phyloP scores from a whole-genome alignment of 2,888 invertebrate species.

The Apamea anceps region DNA sequence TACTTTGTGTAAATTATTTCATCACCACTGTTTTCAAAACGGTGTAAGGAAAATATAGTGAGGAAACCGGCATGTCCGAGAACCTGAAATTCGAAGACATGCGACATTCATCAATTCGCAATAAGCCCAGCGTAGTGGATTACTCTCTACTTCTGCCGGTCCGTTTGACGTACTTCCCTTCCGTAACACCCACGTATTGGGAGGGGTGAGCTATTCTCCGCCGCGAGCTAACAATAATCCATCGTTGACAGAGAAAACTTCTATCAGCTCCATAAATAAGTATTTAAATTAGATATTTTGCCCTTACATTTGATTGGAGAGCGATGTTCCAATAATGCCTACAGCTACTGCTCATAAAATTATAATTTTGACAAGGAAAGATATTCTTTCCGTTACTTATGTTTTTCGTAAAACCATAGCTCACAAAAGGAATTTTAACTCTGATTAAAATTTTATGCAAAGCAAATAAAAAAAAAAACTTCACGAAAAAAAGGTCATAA shows the following conservation, averaged over 20 bases:
- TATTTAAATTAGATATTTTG: slow-evolving; percentile 5
- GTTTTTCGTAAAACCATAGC: slow-evolving; percentile 28
- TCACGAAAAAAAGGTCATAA: slow-evolving; percentile 36
- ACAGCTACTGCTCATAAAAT: slow-evolving; percentile 15
- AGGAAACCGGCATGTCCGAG: no score
- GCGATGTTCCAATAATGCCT: slow-evolving; percentile 31
- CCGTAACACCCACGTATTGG: not conserved
- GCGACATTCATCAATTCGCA: no score
- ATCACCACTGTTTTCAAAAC: no score
- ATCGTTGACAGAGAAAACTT: not conserved
- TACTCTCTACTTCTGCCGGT: not conserved
- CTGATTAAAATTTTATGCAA: slow-evolving; percentile 43
- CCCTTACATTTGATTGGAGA: not conserved
- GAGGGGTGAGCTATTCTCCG: not conserved
- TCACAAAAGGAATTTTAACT: slow-evolving; percentile 32
- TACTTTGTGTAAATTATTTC: no score
- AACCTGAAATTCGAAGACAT: no score
- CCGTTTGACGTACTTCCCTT: not conserved
- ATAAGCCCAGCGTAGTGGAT: no score
- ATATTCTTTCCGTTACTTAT: not conserved
- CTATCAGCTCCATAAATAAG: not conserved
- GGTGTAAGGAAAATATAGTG: no score
- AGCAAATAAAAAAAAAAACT: slow-evolving; percentile 29
- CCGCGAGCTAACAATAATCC: slow-evolving; percentile 17
- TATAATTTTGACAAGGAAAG: not conserved